Evolutionary conservation across 2,888 invertebrate genomes (phyloP).

Genomic region (Microctonus hyperodae): DNA sequence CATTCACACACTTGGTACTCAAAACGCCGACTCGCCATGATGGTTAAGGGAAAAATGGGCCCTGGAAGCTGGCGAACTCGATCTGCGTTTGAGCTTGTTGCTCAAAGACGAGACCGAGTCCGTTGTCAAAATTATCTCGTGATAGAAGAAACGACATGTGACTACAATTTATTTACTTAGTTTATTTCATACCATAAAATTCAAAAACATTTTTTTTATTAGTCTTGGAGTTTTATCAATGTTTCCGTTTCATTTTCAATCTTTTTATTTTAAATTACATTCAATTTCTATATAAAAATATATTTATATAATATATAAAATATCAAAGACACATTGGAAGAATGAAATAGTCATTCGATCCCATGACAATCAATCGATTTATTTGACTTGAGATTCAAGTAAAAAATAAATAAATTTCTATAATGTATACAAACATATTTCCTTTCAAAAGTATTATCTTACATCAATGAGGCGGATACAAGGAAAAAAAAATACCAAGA

Average conservation of each 20-base stretch:
- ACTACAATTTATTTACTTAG: conserved; percentile 10
- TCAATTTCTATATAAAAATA: conserved; percentile 5
- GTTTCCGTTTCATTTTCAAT: conserved; percentile 2
- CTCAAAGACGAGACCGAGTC: conserved; percentile 59
- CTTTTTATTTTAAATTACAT: conserved; percentile 14
- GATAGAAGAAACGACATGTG: conserved; percentile 43
- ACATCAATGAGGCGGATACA: neutral
- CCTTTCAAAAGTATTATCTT: neutral
- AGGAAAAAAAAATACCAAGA: too few species aligned
- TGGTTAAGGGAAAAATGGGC: conserved; percentile 63
- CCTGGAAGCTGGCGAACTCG: conserved; percentile 61
- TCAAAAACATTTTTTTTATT: neutral
- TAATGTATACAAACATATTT: neutral
- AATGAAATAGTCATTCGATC: conserved; percentile 3
- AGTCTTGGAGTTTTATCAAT: neutral
- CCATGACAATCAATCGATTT: conserved; percentile 19
- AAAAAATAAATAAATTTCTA: neutral
- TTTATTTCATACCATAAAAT: neutral
- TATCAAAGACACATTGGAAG: neutral
- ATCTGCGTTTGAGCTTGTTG: conserved; percentile 57
- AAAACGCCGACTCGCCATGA: conserved; percentile 68
- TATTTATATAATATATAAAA: neutral
- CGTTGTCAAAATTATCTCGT: conserved; percentile 59
- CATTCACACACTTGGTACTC: conserved; percentile 80
- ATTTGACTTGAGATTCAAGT: neutral